These are phyloP conservation scores for Philereme transversata DNA, from an alignment of 2,888 invertebrate species.

Conservation along the genomic window DNA sequence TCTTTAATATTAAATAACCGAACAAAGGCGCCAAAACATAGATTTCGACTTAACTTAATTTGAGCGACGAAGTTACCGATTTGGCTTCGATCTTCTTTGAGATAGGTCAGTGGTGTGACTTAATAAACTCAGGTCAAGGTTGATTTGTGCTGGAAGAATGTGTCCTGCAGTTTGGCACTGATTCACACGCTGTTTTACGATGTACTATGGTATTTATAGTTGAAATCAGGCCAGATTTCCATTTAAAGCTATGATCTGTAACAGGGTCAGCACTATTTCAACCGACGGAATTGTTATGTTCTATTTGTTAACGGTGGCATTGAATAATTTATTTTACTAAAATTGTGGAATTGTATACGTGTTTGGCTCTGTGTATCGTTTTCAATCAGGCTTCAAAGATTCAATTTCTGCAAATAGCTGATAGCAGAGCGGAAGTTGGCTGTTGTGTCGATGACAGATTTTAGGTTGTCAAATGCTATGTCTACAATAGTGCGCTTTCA, in stretches of 20 bases:
- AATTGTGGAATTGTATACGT: no score
- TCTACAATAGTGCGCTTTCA: no score
- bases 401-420: no score
- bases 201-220: constrained; percentile 5
- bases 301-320: neutral
- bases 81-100: constrained; percentile 9
- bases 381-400: no score
- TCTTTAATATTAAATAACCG: no score
- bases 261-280: constrained; percentile 3
- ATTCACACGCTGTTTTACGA: constrained; percentile 6
- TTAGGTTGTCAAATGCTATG: no score
- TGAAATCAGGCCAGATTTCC: constrained; percentile 15
- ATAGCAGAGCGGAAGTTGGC: no score
- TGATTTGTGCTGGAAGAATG: constrained; percentile 9
- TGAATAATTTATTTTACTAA: neutral
- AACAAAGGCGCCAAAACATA: constrained; percentile 5
- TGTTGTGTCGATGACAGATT: no score
- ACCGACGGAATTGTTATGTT: neutral
- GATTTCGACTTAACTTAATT: constrained; percentile 13
- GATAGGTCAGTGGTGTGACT: constrained; percentile 17
- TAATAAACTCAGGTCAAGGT: constrained; percentile 16
- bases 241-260: constrained; percentile 1
- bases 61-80: constrained; percentile 2
- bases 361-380: no score
- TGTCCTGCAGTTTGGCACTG: constrained; percentile 18